Base-by-base conservation (phyloP, 2,888 invertebrate genomes). In the Chalcosyrphus nemorum region DNA sequence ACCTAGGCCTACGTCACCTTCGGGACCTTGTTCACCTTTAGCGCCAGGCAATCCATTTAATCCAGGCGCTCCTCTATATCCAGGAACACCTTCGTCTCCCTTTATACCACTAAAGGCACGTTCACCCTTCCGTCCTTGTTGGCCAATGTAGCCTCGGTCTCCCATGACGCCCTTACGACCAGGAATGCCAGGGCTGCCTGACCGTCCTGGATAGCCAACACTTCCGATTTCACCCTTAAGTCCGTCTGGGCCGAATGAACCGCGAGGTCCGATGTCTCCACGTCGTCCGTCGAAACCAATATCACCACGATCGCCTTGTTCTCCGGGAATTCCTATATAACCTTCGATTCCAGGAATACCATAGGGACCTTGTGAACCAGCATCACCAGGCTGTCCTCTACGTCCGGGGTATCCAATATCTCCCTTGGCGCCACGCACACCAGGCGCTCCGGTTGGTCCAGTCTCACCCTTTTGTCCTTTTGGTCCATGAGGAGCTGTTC, bases 51-150 rank as follows among this genome's bases (percentile, higher is more conserved):
- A 24, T 2, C 91, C 91, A 29, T 81, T 86, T 4, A 66, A 87
- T 0, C 93, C 93, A 2, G 88, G 87, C 2, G 86, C 87, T 15
- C 94, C 94, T 72, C 87, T 87, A 21, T 84, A 78, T 7, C 94
- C 94, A 13, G 89, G 86, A 32, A 92, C 91, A 66, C 95, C 95
- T 2, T 50, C 35, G 17, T 94, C 94, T 38, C 95, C 95, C 89
- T 94, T 93, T 75, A 92, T 92, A 1, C 95, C 95, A 85, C 93
- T 94, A 61, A 93, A 92, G 0, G 94, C 92, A 56, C 93, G 91
- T n/a, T 94, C 94, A 80, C 96, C 96, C 86, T 91, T 92, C 1
- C 84, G 68, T 63, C 91, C 91, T 0, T 9, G 38, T 0, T 59
- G 41, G 2, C 91, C 91, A 9, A 86, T 66, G 4, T 47, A 50